These are phyloP conservation scores for Sebastolobus altivelis DNA, from an alignment of 2,797 vertebrate genomes.

Conservation along the genomic window DNA sequence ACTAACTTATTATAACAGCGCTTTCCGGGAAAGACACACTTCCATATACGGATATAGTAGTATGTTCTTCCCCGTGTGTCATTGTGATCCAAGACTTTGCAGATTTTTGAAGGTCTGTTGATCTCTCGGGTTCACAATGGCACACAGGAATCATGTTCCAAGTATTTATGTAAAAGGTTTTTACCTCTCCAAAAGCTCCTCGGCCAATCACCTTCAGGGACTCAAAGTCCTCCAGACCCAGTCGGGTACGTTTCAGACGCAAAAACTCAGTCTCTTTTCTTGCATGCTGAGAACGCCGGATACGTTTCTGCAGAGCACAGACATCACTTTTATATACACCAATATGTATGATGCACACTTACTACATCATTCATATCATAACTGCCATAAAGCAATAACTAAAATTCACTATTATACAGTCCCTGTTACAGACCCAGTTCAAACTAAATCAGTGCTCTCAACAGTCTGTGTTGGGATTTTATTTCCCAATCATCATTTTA, in stretches of 20 bases:
- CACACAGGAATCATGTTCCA: neutral
- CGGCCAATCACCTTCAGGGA: slow-evolving; percentile 98
- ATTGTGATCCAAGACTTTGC: neutral
- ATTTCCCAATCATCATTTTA: neutral
- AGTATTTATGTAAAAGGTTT: neutral
- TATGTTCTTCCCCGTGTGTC: neutral
- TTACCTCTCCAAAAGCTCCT: slow-evolving; percentile 98
- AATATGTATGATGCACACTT: neutral
- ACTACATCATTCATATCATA: neutral
- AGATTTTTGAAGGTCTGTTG: neutral
- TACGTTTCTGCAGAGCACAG: slow-evolving; percentile 87
- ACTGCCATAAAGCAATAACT: neutral
- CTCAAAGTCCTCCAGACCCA: slow-evolving; percentile 98
- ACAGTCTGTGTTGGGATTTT: neutral
- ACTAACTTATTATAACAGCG: neutral
- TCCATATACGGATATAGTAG: neutral
- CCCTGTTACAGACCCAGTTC: neutral
- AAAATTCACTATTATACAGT: neutral
- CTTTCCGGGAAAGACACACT: neutral
- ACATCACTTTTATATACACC: neutral
- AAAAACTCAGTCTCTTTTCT: slow-evolving; percentile 98
- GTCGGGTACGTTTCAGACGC: slow-evolving; percentile 95
- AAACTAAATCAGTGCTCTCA: neutral
- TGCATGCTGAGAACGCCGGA: slow-evolving; percentile 94
- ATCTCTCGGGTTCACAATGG: neutral